Evolutionary conservation across 2,797 vertebrate species (phyloP).

Genomic region (Oryzias dopingdopingensis): DNA sequence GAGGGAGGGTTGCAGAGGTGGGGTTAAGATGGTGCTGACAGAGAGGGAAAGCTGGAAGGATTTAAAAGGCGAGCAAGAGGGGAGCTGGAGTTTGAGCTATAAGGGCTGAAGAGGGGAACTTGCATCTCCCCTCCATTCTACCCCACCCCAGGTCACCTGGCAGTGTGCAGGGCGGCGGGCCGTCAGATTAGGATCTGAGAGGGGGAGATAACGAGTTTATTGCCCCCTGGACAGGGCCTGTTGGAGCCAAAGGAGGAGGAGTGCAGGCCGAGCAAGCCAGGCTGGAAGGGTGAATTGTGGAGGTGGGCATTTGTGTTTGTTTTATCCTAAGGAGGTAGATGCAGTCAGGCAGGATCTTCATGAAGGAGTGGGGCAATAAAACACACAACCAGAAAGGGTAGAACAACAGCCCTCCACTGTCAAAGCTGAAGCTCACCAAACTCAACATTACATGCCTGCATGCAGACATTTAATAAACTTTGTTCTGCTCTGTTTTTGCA

Average conservation of each 20-base stretch:
- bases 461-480: slow-evolving; percentile 23
- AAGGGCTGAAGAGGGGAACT: slow-evolving; percentile 53
- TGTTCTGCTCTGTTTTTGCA: slow-evolving; percentile 16
- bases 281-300: slow-evolving; percentile 66
- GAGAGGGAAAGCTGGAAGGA: slow-evolving; percentile 73
- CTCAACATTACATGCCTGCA: slow-evolving; percentile 39
- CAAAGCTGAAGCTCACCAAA: slow-evolving; percentile 35
- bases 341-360: slow-evolving; percentile 60
- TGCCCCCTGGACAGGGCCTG: slow-evolving; percentile 79
- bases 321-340: slow-evolving; percentile 85
- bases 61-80: slow-evolving; percentile 71
- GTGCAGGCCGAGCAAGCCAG: slow-evolving; percentile 69
- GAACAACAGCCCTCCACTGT: slow-evolving; percentile 52
- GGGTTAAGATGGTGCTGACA: slow-evolving; percentile 78
- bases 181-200: slow-evolving; percentile 98
- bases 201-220: slow-evolving; percentile 94
- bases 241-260: slow-evolving; percentile 77
- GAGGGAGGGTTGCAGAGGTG: slow-evolving; percentile 68
- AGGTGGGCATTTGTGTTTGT: slow-evolving; percentile 84
- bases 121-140: slow-evolving; percentile 62
- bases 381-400: slow-evolving; percentile 68
- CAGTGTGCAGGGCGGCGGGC: slow-evolving; percentile 84
- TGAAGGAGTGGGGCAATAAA: slow-evolving; percentile 70
- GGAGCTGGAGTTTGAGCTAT: slow-evolving; percentile 51
- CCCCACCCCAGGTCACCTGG: slow-evolving; percentile 89